Conservation (phyloP, 2,797 vertebrate species). For the Cichlasoma orientale region DNA sequence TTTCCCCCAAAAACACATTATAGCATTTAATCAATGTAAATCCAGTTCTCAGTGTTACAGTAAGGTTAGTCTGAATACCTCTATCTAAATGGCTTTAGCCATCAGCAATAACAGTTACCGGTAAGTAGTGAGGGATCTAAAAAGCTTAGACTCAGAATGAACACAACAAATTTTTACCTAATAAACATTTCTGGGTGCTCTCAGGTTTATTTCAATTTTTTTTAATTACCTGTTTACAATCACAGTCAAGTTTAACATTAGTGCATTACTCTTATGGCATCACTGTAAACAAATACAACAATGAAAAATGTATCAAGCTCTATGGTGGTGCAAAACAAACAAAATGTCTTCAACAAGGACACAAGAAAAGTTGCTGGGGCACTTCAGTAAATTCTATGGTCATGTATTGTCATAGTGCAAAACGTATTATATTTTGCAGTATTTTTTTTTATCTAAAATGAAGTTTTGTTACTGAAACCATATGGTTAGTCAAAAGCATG, state of each 20-base stretch:
- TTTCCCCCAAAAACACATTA: too few species aligned
- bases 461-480: slow-evolving; percentile 30
- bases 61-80: too few species aligned
- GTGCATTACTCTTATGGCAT: not conserved
- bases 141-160: not conserved
- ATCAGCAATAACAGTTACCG: too few species aligned
- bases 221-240: not conserved
- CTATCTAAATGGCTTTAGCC: too few species aligned
- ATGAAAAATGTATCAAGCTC: too few species aligned
- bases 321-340: not conserved
- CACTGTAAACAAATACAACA: too few species aligned
- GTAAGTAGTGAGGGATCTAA: too few species aligned
- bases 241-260: not conserved
- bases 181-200: not conserved
- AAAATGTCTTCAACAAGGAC: not conserved
- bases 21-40: too few species aligned
- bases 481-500: not conserved
- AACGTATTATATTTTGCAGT: not conserved
- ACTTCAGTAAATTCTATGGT: slow-evolving; percentile 48
- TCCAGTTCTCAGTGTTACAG: too few species aligned
- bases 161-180: not conserved
- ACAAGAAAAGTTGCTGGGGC: not conserved
- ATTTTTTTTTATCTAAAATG: slow-evolving; percentile 7
- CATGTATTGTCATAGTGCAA: slow-evolving; percentile 45
- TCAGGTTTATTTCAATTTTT: not conserved